Percentiles rank a stretch among this genome's conserved stretches.
Conservation (phyloP, 2,888 invertebrate species). For the Bibio marci region DNA sequence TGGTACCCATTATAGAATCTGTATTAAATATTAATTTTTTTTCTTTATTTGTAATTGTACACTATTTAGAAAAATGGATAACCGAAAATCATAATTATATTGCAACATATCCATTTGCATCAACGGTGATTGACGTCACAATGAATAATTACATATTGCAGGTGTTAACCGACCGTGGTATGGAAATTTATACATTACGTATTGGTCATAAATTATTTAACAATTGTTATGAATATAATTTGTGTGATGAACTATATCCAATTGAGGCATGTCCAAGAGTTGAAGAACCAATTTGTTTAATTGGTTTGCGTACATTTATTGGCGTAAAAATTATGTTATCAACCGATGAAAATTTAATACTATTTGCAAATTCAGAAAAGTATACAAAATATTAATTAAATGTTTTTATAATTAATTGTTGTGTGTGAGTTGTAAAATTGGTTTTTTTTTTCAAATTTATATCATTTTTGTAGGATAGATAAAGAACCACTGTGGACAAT, state of each 20-base stretch:
- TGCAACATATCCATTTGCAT: conserved; percentile 52
- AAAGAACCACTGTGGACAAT: conserved; percentile 39
- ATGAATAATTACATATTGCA: conserved; percentile 52
- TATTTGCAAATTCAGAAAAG: conserved; percentile 21
- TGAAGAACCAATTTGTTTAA: conserved; percentile 43
- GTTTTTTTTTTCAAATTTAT: too few relatives aligned
- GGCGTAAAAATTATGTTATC: conserved; percentile 31
- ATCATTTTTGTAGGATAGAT: neutral
- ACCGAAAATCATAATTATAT: conserved; percentile 35
- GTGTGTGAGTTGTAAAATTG: too few relatives aligned
- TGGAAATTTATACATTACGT: conserved; percentile 57
- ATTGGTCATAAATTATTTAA: conserved; percentile 42
- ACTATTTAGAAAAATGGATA: conserved; percentile 25
- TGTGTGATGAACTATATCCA: conserved; percentile 21
- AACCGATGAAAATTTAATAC: conserved; percentile 31
- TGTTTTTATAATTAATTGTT: too few relatives aligned
- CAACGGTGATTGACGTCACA: conserved; percentile 45
- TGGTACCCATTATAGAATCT: too few relatives aligned
- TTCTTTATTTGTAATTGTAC: conserved; percentile 2
- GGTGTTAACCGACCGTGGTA: conserved; percentile 54
- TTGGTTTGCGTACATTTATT: conserved; percentile 49
- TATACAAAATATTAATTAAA: too few relatives aligned
- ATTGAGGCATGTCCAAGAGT: conserved; percentile 33
- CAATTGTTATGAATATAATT: conserved; percentile 27
- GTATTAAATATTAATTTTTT: too few relatives aligned